Percentiles rank a stretch among this genome's conserved stretches.
Conservation (phyloP, 2,113 vertebrate genomes). For the Pseudorasbora parva region DNA sequence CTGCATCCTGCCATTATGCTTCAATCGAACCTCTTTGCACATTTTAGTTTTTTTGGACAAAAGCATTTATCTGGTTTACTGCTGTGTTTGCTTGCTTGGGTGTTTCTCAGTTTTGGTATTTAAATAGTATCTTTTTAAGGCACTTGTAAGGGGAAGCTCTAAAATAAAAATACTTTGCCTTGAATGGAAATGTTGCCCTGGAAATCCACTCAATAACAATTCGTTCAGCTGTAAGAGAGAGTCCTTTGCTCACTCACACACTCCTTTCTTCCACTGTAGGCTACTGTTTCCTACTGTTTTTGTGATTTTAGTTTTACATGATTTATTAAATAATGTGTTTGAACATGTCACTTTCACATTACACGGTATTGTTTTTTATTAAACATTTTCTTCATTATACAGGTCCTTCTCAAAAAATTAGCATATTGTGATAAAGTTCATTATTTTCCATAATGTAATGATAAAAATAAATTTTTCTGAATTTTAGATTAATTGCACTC, state of each 20-base stretch:
- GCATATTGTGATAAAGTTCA: no score
- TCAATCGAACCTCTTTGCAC: slow-evolving; percentile 42
- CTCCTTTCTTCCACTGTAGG: slow-evolving; percentile 31
- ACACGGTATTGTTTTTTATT: neutral
- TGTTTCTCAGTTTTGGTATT: slow-evolving; percentile 42
- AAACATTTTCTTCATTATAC: no score
- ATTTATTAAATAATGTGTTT: slow-evolving; percentile 42
- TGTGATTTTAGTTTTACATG: no score
- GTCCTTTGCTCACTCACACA: neutral
- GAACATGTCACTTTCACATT: slow-evolving; percentile 8
- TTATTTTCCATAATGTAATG: no score
- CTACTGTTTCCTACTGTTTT: slow-evolving; percentile 8
- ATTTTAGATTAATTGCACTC: no score
- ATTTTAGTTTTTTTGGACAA: slow-evolving; percentile 45
- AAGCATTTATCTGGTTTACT: slow-evolving; percentile 47
- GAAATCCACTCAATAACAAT: slow-evolving; percentile 60
- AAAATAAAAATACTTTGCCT: slow-evolving; percentile 54
- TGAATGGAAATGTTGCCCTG: slow-evolving; percentile 42
- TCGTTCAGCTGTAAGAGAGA: slow-evolving; percentile 54
- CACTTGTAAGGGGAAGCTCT: slow-evolving; percentile 21
- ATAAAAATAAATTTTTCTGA: no score
- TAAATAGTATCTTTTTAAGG: slow-evolving; percentile 51
- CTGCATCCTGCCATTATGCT: slow-evolving; percentile 29
- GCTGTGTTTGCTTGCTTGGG: slow-evolving; percentile 11
- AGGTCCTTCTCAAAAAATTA: no score